Evolutionary conservation across 2,797 vertebrate genomes (phyloP).

Genomic region (Enteromius afrohamiltoni): DNA sequence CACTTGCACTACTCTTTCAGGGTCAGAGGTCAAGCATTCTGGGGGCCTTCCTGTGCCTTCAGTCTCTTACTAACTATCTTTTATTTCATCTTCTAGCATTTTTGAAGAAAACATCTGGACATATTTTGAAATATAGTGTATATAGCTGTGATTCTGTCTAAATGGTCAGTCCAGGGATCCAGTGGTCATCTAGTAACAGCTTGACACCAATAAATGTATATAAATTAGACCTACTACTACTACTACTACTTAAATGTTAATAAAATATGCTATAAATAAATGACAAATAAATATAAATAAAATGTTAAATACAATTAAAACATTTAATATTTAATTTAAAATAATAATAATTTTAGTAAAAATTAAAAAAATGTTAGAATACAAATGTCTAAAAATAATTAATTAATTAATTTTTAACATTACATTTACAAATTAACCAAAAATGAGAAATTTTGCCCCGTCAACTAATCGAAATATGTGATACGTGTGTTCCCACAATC

Average conservation of each 20-base stretch:
- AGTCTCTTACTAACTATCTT: not conserved
- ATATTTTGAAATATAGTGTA: not conserved
- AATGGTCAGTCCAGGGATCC: not conserved
- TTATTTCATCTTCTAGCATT: not conserved
- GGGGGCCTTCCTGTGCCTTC: not conserved
- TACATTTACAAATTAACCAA: not conserved
- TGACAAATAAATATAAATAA: not conserved
- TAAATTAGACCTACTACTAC: not conserved
- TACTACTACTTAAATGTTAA: not conserved
- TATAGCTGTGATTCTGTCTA: not conserved
- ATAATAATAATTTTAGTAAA: too few relatives aligned
- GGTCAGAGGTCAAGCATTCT: not conserved
- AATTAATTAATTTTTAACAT: too few relatives aligned
- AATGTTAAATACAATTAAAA: too few relatives aligned
- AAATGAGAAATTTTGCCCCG: not conserved
- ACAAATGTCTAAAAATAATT: too few relatives aligned
- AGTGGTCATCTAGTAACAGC: too few relatives aligned
- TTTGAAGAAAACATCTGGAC: not conserved
- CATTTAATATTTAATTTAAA: too few relatives aligned
- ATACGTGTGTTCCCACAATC: too few relatives aligned
- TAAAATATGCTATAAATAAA: not conserved
- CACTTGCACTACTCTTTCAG: not conserved
- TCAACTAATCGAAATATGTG: too few relatives aligned
- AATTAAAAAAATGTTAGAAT: too few relatives aligned
- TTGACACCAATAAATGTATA: too few relatives aligned